Conservation (phyloP, 2,113 vertebrate species). For the Poeciliopsis retropinna region DNA sequence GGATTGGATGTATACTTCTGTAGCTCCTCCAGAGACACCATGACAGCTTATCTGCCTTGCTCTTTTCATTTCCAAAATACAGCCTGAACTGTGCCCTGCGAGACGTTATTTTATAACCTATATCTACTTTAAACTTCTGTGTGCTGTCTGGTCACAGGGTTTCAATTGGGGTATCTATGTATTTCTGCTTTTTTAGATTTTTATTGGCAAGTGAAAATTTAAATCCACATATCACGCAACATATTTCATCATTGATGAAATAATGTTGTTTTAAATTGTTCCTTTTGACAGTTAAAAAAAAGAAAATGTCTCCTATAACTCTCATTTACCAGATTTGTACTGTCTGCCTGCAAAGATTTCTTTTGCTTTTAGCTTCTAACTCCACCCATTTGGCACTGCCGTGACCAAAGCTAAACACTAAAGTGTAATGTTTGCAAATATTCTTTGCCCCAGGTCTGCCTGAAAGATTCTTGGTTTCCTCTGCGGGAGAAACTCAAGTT, state of each 20-base stretch:
- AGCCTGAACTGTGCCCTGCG: neutral
- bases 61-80: neutral
- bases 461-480: conserved; percentile 54
- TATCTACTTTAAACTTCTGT: neutral
- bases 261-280: neutral
- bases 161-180: neutral
- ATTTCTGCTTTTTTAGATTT: neutral
- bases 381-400: conserved; percentile 52
- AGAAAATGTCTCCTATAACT: neutral
- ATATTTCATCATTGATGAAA: neutral
- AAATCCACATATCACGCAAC: neutral
- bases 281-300: neutral
- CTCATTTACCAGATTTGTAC: conserved; percentile 20
- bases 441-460: conserved; percentile 12
- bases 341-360: conserved; percentile 51
- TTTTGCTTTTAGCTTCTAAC: conserved; percentile 28
- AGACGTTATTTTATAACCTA: neutral
- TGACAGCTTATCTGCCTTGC: neutral
- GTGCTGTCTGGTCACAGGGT: neutral
- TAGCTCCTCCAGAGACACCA: neutral
- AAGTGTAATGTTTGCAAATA: conserved; percentile 65
- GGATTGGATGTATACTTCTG: neutral
- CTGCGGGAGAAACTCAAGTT: conserved; percentile 55
- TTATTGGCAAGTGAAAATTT: neutral
- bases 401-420: conserved; percentile 58